phyloP scores from a whole-genome alignment of 2,797 vertebrate genomes.

The Anabacerthia variegaticeps region DNA sequence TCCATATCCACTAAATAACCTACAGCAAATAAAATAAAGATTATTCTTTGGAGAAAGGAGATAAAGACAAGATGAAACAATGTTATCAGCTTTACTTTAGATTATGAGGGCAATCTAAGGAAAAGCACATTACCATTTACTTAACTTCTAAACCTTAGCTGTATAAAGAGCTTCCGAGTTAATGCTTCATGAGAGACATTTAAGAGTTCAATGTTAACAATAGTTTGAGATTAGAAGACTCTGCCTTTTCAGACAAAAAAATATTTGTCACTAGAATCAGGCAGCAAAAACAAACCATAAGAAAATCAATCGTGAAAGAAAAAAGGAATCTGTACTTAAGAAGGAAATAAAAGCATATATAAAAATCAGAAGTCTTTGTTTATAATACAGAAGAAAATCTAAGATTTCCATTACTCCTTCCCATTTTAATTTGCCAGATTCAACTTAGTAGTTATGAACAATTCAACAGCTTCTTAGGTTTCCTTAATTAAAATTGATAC shows the following conservation, averaged over 20 bases:
- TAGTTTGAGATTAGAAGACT: background rate
- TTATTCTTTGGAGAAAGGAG: slow-evolving; percentile 71
- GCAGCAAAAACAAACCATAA: background rate
- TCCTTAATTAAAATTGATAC: background rate
- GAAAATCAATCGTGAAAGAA: background rate
- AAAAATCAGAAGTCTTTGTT: background rate
- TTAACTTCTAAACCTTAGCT: slow-evolving; percentile 48
- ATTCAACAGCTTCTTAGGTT: background rate
- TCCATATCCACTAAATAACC: slow-evolving; percentile 67
- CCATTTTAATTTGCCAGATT: background rate
- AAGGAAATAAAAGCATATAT: background rate
- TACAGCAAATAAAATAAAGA: slow-evolving; percentile 68
- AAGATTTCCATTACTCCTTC: background rate
- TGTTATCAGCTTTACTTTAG: slow-evolving; percentile 70
- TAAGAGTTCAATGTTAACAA: background rate
- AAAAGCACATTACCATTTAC: slow-evolving; percentile 58
- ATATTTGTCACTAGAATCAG: background rate
- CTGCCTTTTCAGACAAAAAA: background rate
- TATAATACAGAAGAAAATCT: background rate
- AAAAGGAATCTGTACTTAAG: background rate
- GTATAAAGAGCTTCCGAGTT: slow-evolving; percentile 45
- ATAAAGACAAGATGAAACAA: slow-evolving; percentile 67
- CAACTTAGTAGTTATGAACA: background rate
- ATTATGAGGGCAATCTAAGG: slow-evolving; percentile 65
- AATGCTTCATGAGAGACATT: slow-evolving; percentile 10